phyloP scores from a whole-genome alignment of 2,113 vertebrate genomes.

The Silurus meridionalis region DNA sequence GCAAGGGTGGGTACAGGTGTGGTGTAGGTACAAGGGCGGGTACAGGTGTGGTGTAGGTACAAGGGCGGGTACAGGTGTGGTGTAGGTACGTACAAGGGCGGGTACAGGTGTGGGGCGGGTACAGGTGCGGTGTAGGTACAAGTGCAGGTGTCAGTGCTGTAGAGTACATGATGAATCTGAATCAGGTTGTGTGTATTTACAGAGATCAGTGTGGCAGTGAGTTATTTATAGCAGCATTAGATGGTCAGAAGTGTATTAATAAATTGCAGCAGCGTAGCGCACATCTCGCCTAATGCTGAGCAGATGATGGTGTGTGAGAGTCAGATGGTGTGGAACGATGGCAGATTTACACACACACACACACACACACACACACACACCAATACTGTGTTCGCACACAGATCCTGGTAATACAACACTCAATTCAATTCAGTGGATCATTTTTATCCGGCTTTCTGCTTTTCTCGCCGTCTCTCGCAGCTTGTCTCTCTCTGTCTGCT shows the following conservation, averaged over 20 bases:
- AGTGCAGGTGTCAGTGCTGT: neutral
- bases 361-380: slow-evolving; percentile 7
- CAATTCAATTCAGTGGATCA: neutral
- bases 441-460: neutral
- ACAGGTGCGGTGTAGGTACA: too few species aligned
- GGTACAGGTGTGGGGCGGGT: too few species aligned
- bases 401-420: neutral
- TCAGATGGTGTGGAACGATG: slow-evolving; percentile 14
- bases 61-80: too few species aligned
- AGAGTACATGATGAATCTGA: neutral
- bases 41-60: too few species aligned
- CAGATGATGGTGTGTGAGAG: slow-evolving; percentile 8
- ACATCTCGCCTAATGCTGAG: slow-evolving; percentile 49
- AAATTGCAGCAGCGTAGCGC: slow-evolving; percentile 42
- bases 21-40: too few species aligned
- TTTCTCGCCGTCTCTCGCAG: neutral
- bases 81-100: too few species aligned
- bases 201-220: slow-evolving; percentile 57
- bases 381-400: neutral
- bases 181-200: neutral
- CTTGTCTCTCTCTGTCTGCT: neutral
- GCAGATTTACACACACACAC: slow-evolving; percentile 10
- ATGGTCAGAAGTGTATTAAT: slow-evolving; percentile 50
- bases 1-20: too few species aligned
- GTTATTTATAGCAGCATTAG: slow-evolving; percentile 62